Evolutionary conservation across 2,888 invertebrate genomes (phyloP), one percentile per base, ranked within the genome.

Genomic region (Cynaeus angustus): DNA sequence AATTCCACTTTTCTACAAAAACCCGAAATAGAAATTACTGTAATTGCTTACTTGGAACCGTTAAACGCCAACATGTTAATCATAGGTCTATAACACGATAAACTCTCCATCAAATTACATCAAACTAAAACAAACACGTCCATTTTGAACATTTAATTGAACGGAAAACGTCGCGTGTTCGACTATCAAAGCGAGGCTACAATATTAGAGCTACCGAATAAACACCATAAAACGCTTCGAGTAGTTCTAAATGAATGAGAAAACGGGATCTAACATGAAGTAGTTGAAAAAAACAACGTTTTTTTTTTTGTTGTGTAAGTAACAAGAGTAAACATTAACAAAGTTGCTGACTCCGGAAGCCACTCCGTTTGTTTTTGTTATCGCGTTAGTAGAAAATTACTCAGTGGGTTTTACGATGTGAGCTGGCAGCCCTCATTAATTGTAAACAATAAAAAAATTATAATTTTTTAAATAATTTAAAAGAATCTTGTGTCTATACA

Each of bases 151-250:
- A 45, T 65, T 65, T 65, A 65, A 65, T 65, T 64, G 65, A 55
- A 65, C 65, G 30, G 65, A 55, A 64, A 65, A 53, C 53, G 65
- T 65, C 65, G 65, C 65, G 65, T 65, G 65, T 65, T 65, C 30
- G 0, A 48, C 9, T 12, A 61, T 26, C 37, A n/a, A n/a, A n/a
- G 33, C 21, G 9, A 50, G 14, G 30, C 45, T 13, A 43, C 43
- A 8, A 43, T 58, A 45, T 38, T 41, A 9, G 21, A 26, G 58
- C 58, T 58, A 58, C 58, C 45, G 58, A 26, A 43, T 58, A 45
- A 58, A 58, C 45, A 43, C 28, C 16, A 14, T 7, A 38, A 37
- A 7, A 21, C 7, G 41, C 16, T 12, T 41, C 16, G 10, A 45
- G 13, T 45, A 1, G 13, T 55, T 6, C 5, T 10, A 46, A 46